Conservation (phyloP, 2,113 vertebrate species). For the Polypterus senegalus region DNA sequence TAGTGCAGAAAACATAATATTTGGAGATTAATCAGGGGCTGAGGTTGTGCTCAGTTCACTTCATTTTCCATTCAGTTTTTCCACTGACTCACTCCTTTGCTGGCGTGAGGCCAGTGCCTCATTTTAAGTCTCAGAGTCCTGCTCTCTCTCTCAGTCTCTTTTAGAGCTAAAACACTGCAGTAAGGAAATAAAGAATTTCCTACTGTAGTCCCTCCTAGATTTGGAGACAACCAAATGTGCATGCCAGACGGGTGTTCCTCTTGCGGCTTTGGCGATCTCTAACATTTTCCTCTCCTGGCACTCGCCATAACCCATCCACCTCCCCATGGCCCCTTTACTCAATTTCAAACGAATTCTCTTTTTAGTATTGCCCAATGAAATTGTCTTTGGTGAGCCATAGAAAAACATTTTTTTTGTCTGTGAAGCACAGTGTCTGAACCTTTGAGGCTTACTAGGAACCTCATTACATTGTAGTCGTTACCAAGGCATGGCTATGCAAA, state of each 20-base stretch:
- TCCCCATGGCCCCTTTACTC: no score
- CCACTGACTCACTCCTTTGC: constrained; percentile 32
- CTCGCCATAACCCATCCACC: no score
- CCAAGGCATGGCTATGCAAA: no score
- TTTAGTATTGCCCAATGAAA: no score
- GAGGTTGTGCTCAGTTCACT: constrained; percentile 20
- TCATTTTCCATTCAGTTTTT: constrained; percentile 49
- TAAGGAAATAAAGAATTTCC: constrained; percentile 1
- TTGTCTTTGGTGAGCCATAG: no score
- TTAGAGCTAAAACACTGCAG: constrained; percentile 12
- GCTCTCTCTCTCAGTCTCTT: background rate
- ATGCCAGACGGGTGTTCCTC: background rate
- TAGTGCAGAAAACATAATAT: background rate
- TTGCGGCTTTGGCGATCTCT: no score
- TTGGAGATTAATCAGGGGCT: constrained; percentile 19
- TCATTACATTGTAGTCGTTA: no score
- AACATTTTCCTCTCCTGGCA: no score
- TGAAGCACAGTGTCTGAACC: no score
- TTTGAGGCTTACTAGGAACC: no score
- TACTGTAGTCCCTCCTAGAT: constrained; percentile 2
- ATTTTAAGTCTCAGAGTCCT: constrained; percentile 5
- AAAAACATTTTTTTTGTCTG: no score
- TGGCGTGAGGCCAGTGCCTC: constrained; percentile 21
- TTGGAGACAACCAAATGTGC: background rate
- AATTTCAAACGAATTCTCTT: no score